These are phyloP conservation scores for Prosapia bicincta DNA, from an alignment of 2,888 invertebrate genomes.

Conservation along the genomic window DNA sequence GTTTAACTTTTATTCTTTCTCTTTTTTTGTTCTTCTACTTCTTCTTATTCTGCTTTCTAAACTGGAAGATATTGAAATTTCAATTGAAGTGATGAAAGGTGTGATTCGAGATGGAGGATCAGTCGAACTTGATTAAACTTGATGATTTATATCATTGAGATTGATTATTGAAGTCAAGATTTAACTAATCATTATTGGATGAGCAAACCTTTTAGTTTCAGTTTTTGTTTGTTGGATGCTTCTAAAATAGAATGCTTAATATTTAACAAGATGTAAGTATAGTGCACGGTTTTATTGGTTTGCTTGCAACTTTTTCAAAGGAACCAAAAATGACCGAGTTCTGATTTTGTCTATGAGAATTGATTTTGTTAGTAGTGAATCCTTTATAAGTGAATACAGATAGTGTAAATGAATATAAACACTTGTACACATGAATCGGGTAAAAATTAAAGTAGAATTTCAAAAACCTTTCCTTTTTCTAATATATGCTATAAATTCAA, in stretches of 20 bases:
- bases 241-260: neutral
- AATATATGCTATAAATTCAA: too few species aligned
- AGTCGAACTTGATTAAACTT: constrained; percentile 8
- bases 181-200: neutral
- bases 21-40: constrained; percentile 17
- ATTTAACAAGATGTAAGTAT: neutral
- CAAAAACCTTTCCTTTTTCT: too few species aligned
- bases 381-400: neutral
- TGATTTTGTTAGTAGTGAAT: neutral
- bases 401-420: too few species aligned
- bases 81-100: constrained; percentile 7
- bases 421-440: too few species aligned
- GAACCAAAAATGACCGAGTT: neutral
- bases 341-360: neutral
- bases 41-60: constrained; percentile 8
- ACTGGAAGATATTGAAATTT: neutral
- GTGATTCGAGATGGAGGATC: constrained; percentile 13
- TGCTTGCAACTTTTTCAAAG: neutral
- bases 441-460: too few species aligned
- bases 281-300: neutral
- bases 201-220: neutral
- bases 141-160: neutral
- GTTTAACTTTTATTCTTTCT: constrained; percentile 18
- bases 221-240: neutral
- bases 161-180: neutral